Percentiles rank a stretch among this genome's conserved stretches.
Evolutionary conservation across 2,888 invertebrate genomes (phyloP).

Genomic region (Pantelozetes paolii): DNA sequence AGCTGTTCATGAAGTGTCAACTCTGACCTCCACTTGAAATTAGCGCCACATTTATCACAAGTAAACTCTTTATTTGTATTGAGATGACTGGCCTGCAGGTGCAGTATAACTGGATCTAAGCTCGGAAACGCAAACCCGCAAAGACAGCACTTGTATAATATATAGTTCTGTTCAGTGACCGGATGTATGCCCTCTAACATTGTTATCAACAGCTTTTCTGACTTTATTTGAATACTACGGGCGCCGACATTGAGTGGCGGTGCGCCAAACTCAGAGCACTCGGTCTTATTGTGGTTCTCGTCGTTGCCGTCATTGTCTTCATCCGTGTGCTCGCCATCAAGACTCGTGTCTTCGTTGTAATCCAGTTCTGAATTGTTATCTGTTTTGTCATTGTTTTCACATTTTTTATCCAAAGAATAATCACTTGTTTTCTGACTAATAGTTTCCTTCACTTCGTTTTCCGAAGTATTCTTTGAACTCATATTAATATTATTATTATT

Average conservation of each 20-base stretch:
- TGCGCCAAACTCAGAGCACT: slow-evolving; percentile 35
- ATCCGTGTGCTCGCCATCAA: slow-evolving; percentile 1
- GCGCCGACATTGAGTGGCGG: slow-evolving; percentile 39
- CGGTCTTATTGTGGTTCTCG: neutral
- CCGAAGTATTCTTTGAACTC: neutral
- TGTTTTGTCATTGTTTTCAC: neutral
- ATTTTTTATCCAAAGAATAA: slow-evolving; percentile 3
- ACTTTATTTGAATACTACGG: slow-evolving; percentile 45
- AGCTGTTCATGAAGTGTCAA: slow-evolving; percentile 46
- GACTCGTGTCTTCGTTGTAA: neutral
- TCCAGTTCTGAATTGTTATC: neutral
- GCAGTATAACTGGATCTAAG: slow-evolving; percentile 45
- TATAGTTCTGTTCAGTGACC: slow-evolving; percentile 46
- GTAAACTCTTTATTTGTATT: slow-evolving; percentile 43
- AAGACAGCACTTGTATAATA: slow-evolving; percentile 47
- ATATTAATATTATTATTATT: neutral
- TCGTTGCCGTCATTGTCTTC: slow-evolving; percentile 8
- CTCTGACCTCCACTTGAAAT: slow-evolving; percentile 47
- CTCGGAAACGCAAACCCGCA: slow-evolving; percentile 48
- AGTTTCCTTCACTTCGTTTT: neutral
- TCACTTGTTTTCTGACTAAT: slow-evolving; percentile 27
- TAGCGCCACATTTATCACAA: slow-evolving; percentile 48
- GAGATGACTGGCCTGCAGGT: slow-evolving; percentile 45
- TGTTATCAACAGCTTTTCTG: slow-evolving; percentile 46
- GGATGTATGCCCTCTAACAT: slow-evolving; percentile 47